Evolutionary conservation across 2,113 vertebrate genomes (phyloP).

Genomic region (Pollachius pollachius): DNA sequence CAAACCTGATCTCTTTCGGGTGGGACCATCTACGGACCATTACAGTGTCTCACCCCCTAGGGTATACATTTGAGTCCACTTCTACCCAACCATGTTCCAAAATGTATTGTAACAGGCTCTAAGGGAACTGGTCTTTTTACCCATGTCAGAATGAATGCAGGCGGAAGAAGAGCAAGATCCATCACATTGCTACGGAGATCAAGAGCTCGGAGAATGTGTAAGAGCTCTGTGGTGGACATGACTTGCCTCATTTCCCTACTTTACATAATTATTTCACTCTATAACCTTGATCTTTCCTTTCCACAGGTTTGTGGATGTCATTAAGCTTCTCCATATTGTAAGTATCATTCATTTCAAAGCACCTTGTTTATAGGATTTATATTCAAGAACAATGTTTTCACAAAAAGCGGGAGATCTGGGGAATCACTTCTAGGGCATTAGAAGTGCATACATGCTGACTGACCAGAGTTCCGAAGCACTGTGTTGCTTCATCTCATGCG

Average conservation of each 20-base stretch:
- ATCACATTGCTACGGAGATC: slow-evolving; percentile 93
- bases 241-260: neutral
- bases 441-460: neutral
- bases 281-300: neutral
- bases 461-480: neutral
- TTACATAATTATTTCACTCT: neutral
- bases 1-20: no score
- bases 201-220: slow-evolving; percentile 98
- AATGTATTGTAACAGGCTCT: no score
- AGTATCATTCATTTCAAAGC: slow-evolving; percentile 68
- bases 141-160: slow-evolving; percentile 39
- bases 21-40: no score
- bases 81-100: no score
- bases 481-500: slow-evolving; percentile 18
- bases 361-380: neutral
- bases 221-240: slow-evolving; percentile 54
- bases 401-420: no score
- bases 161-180: slow-evolving; percentile 85
- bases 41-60: no score
- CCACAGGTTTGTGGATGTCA: slow-evolving; percentile 92
- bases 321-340: slow-evolving; percentile 96
- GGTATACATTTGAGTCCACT: no score
- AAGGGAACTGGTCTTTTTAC: no score
- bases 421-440: no score
- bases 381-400: neutral